Conservation (phyloP, 2,113 vertebrate genomes). For the Apteryx owenii region DNA sequence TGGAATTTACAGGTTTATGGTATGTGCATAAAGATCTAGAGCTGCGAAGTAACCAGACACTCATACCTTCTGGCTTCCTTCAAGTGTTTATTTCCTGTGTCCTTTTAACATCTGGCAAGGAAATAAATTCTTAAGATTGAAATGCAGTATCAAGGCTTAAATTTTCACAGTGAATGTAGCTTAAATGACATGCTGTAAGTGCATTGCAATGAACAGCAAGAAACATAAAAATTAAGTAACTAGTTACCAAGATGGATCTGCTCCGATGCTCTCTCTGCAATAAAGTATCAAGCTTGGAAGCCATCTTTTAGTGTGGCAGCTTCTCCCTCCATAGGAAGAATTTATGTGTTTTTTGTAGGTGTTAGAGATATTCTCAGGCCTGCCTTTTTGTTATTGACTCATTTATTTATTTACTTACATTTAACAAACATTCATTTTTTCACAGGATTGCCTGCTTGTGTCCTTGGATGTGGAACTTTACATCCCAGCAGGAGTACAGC, state of each 20-base stretch:
- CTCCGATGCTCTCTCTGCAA: background rate
- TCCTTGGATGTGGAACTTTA: background rate
- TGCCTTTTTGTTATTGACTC: background rate
- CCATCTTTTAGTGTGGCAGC: background rate
- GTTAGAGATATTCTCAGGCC: background rate
- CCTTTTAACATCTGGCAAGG: conserved; percentile 23
- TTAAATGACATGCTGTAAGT: conserved; percentile 46
- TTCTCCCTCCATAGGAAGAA: background rate
- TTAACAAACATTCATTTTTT: background rate
- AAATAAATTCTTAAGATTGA: conserved; percentile 51
- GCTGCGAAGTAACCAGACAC: conserved; percentile 21
- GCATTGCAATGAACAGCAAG: background rate
- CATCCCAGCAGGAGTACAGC: background rate
- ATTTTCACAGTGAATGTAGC: conserved; percentile 4
- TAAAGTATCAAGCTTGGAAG: background rate
- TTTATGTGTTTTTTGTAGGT: background rate
- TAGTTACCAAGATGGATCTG: background rate
- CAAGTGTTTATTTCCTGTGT: conserved; percentile 46
- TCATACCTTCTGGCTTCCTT: conserved; percentile 17
- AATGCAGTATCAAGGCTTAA: conserved; percentile 3
- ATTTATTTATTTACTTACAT: background rate
- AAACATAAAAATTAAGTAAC: background rate
- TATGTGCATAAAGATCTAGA: background rate
- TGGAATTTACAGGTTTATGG: background rate
- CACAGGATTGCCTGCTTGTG: background rate